Conservation (phyloP, 92 coral and sea anemone genomes). For the Siderastrea radians region DNA sequence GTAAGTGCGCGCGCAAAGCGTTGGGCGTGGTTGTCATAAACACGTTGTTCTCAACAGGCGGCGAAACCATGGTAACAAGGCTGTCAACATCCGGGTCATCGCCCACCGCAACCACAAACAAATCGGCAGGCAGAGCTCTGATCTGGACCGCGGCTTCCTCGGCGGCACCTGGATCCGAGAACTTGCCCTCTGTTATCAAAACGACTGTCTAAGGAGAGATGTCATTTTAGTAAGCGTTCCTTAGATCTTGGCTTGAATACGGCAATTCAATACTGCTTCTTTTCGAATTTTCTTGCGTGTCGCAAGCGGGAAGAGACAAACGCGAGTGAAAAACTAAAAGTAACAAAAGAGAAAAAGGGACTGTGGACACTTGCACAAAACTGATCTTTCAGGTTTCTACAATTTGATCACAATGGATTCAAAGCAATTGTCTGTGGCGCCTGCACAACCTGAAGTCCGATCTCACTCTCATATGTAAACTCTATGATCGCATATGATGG, state of each 20-base stretch:
- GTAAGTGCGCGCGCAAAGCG: constrained; percentile 73
- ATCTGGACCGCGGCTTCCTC: constrained; percentile 51
- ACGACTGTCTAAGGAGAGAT: constrained; percentile 73
- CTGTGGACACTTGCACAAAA: too few species aligned
- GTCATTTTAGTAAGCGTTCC: not conserved
- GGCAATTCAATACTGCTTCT: not conserved
- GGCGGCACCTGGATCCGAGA: constrained; percentile 55
- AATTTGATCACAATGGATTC: too few species aligned
- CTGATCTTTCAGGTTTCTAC: too few species aligned
- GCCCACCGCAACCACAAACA: constrained; percentile 82
- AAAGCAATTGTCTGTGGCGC: too few species aligned
- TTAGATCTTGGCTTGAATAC: not conserved
- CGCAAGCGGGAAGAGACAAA: too few species aligned
- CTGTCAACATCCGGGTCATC: constrained; percentile 73
- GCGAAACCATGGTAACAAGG: constrained; percentile 73
- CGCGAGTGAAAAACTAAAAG: too few species aligned
- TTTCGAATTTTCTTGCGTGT: too few species aligned
- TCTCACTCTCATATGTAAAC: too few species aligned
- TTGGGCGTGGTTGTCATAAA: constrained; percentile 86
- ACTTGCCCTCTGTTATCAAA: constrained; percentile 75
- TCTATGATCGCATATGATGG: too few species aligned
- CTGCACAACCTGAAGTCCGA: too few species aligned
- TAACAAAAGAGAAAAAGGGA: too few species aligned
- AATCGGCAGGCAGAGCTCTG: constrained; percentile 66
- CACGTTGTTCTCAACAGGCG: constrained; percentile 86